Evolutionary conservation across 1,140 invertebrate genomes (phyloP).

Genomic region (Trachymyrmex cornetzi): DNA sequence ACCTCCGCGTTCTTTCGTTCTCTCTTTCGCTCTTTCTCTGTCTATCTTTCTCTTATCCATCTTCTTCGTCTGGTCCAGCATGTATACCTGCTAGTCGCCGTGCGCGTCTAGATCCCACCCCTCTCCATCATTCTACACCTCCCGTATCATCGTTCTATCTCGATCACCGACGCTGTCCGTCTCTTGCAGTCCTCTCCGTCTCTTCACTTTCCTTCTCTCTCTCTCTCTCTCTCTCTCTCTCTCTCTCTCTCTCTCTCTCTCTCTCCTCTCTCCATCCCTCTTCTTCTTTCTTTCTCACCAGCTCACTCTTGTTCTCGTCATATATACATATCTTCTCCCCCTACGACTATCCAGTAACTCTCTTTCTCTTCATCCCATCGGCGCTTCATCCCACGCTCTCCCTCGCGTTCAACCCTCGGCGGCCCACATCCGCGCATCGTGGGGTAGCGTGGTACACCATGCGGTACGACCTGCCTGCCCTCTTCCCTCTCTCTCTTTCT

Average conservation of each 20-base stretch:
- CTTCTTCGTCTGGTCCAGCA: slow-evolving; percentile 35
- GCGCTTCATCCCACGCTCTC: slow-evolving; percentile 38
- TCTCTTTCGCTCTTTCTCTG: neutral
- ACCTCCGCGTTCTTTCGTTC: slow-evolving; percentile 20
- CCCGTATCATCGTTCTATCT: slow-evolving; percentile 50
- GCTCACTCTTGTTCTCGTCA: slow-evolving; percentile 47
- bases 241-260: slow-evolving; percentile 27
- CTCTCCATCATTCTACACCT: slow-evolving; percentile 10
- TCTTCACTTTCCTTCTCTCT: slow-evolving; percentile 17
- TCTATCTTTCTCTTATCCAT: slow-evolving; percentile 17
- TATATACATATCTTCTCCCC: slow-evolving; percentile 1
- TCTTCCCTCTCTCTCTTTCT: slow-evolving; percentile 65
- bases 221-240: neutral
- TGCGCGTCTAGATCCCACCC: slow-evolving; percentile 43
- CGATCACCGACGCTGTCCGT: slow-evolving; percentile 43
- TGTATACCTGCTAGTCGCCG: slow-evolving; percentile 45
- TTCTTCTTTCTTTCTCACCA: slow-evolving; percentile 22
- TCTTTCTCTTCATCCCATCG: slow-evolving; percentile 49
- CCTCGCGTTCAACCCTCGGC: slow-evolving; percentile 60
- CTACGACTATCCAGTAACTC: neutral
- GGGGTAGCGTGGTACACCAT: slow-evolving; percentile 77
- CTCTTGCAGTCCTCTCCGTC: slow-evolving; percentile 18
- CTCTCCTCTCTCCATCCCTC: neutral
- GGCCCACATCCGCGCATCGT: slow-evolving; percentile 72
- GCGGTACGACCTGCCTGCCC: slow-evolving; percentile 78